Conservation (phyloP, 2,797 vertebrate genomes). For the Acridotheres tristis region DNA sequence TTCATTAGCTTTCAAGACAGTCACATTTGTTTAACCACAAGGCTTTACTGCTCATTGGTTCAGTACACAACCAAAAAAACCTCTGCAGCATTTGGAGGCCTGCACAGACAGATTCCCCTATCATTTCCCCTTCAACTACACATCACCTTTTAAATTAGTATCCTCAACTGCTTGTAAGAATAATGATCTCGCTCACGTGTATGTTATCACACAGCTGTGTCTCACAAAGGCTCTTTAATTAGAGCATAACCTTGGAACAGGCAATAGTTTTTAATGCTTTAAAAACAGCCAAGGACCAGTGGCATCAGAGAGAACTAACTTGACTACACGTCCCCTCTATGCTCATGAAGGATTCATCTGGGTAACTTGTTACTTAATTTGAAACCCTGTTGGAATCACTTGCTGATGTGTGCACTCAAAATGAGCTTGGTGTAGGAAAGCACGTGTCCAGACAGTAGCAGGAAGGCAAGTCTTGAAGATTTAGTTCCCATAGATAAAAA, state of each 20-base stretch:
- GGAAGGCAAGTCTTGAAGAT: background rate
- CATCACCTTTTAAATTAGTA: background rate
- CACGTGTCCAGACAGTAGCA: background rate
- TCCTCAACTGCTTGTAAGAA: background rate
- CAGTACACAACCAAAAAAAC: background rate
- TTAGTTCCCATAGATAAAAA: background rate
- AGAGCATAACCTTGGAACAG: background rate
- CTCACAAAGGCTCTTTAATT: background rate
- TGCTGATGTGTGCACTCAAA: background rate
- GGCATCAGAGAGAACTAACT: background rate
- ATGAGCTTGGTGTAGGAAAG: background rate
- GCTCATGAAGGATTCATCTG: background rate
- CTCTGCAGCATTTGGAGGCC: background rate
- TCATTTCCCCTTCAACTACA: background rate
- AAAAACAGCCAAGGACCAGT: background rate
- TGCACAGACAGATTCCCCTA: background rate
- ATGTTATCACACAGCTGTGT: background rate
- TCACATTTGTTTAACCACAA: background rate
- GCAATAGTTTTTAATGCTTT: background rate
- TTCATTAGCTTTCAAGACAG: background rate
- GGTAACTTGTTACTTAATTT: background rate
- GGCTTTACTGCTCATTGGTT: background rate
- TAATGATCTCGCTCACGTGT: accelerated
- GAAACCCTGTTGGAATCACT: background rate
- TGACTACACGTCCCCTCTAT: background rate